Evolutionary conservation across 2,797 vertebrate species (phyloP), one percentile per base, ranked within the genome.

Genomic region (Malacoctenus gilli): DNA sequence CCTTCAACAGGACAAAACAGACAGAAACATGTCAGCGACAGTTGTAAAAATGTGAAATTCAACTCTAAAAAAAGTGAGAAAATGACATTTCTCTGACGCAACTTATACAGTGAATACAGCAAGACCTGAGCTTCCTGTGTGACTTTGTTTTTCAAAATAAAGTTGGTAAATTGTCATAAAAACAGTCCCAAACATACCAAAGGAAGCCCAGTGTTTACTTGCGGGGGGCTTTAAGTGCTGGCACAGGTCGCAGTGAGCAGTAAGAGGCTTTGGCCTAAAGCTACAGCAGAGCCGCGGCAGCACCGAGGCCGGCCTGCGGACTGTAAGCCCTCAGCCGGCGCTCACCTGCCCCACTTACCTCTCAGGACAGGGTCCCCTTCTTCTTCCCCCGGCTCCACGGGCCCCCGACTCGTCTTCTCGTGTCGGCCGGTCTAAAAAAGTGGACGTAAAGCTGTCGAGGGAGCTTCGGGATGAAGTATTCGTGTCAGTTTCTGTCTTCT

Each of bases 211-310:
- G 16, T 22, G 11, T 60, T 51, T 54, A 18, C 63, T 54, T 68
- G 21, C 35, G 59, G 48, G 53, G 32, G 2, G 54, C 75, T 73
- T 62, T 73, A 82, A 81, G 42, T 68, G 72, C 75, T 78, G 76
- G 62, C 72, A 58, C 66, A 65, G 63, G 53, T 63, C 53, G 13
- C 5, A 43, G 79, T 18, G 46, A 83, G 72, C 73, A 68, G 42
- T 93, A 92, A 93, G 90, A 87, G 81, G 92, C 89, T 94, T 93
- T 92, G 62, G 70, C 56, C 75, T 84, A 91, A 93, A 92, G 85
- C 89, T 78, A 59, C 47, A 70, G 77, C 74, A 64, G 75, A 81
- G 79, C 75, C 54, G 48, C 68, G 56, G 49, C 68, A 25, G 58
- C 66, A 51, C 56, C 50, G 68, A 52, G 79, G 78, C 72, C 82